Base-by-base conservation (phyloP, 2,888 invertebrate genomes). In the Drosophila neoperkinsi region DNA sequence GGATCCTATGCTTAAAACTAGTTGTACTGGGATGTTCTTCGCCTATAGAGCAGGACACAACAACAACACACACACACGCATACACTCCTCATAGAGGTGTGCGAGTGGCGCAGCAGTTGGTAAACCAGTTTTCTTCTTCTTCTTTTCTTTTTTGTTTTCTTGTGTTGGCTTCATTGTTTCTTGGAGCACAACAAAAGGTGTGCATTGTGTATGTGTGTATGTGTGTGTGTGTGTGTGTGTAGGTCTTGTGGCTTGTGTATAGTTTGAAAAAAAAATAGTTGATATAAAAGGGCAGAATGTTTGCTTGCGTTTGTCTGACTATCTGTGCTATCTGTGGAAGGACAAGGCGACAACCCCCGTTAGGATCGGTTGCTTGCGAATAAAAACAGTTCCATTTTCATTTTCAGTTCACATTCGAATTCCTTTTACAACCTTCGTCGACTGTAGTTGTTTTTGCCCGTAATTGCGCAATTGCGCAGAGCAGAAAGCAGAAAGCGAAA, bases 381-480 rank as follows among this genome's bases (percentile, higher is more conserved):
- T 75, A 73, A 70, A 73, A 70, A 80, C 62, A 71, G 67, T 79
- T 80, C 69, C 71, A 67, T 58, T 67, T 67, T 43, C 28, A 70
- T 60, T 72, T 78, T 67, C 74, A 64, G 52, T 62, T 62, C 30
- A 30, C 33, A 25, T 25, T 58, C 18, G 16, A 58, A 34, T 36
- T 36, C 49, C 36, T 21, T 21, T 16, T 30, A 36, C 25, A 41
- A 41, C 16, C 1, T 50, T 18, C 5, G 41, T 18, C 16, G 41
- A 43, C 31, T 57, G 46, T 28, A 64, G 63, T 71, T 74, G 61
- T 30, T 51, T 36, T 71, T 62, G 64, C 57, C 77, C 71, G 74
- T 74, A 88, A 87, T 90, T 88, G 87, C 86, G 88, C 87, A 87
- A 90, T 88, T 90, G 86, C 77, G 71, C 74, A 55, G 62, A 49